phyloP scores from a whole-genome alignment of 2,888 invertebrate species.

The Drosophila suboccidentalis region DNA sequence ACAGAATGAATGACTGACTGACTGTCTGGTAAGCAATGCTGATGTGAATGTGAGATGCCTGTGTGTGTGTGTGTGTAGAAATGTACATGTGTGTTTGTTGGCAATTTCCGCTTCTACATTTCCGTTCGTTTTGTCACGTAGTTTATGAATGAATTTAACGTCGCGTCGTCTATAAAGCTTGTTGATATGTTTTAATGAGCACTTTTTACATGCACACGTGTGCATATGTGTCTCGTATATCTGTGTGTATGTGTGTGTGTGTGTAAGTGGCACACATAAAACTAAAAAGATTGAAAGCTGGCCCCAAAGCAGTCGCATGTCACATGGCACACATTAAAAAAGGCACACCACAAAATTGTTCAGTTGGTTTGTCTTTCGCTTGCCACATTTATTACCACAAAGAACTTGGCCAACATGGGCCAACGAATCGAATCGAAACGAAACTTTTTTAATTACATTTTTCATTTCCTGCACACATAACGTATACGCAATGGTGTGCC shows the following conservation, averaged over 20 bases:
- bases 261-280: constrained; percentile 37
- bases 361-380: constrained; percentile 42
- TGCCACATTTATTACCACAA: constrained; percentile 28
- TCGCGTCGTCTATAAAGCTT: constrained; percentile 67
- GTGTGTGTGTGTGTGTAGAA: constrained; percentile 16
- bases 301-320: constrained; percentile 11
- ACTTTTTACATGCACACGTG: constrained; percentile 67
- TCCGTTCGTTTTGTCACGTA: constrained; percentile 81
- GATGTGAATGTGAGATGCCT: constrained; percentile 46
- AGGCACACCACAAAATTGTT: constrained; percentile 63
- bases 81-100: constrained; percentile 62
- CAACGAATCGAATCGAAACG: constrained; percentile 22
- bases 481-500: constrained; percentile 62
- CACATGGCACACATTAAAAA: constrained; percentile 65
- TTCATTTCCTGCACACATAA: constrained; percentile 72
- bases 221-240: no score
- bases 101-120: constrained; percentile 79
- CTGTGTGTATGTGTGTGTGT: constrained; percentile 2
- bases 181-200: constrained; percentile 79
- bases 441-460: constrained; percentile 79
- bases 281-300: constrained; percentile 56
- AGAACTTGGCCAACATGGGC: constrained; percentile 39
- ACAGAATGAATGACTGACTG: constrained; percentile 33
- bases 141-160: constrained; percentile 80
- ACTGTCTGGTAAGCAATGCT: constrained; percentile 47